A percentile compares a stretch with the other conserved stretches of the same genome.
Evolutionary conservation across 23 tunicate species (phyloP).

Genomic region (Halocynthia aurantium): DNA sequence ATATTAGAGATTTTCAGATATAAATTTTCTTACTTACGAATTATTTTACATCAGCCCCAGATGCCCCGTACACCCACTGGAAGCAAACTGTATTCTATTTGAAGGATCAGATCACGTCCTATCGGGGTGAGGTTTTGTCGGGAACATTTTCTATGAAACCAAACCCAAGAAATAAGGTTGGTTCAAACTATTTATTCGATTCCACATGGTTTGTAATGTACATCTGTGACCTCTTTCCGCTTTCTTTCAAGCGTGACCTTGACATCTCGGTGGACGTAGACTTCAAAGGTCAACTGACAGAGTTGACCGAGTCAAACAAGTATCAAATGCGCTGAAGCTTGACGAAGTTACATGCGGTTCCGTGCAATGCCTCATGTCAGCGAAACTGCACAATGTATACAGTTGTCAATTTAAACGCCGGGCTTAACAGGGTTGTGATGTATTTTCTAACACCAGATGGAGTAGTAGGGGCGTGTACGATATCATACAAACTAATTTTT

Average conservation of each 20-base stretch:
- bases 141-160: slow-evolving; percentile 85
- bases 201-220: too few species aligned
- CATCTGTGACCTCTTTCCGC: neutral
- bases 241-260: slow-evolving; percentile 69
- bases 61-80: slow-evolving; percentile 98
- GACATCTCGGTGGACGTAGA: slow-evolving; percentile 66
- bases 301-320: slow-evolving; percentile 50
- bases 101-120: slow-evolving; percentile 89
- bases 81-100: slow-evolving; percentile 98
- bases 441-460: too few species aligned
- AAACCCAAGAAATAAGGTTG: slow-evolving; percentile 75
- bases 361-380: slow-evolving; percentile 8
- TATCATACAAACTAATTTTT: neutral
- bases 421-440: too few species aligned
- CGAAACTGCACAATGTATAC: neutral
- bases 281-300: slow-evolving; percentile 73
- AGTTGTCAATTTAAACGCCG: too few species aligned
- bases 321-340: slow-evolving; percentile 73
- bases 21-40: neutral
- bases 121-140: slow-evolving; percentile 60
- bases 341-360: neutral
- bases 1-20: too few species aligned
- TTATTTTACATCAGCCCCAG: slow-evolving; percentile 45
- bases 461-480: too few species aligned
- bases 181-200: neutral